A percentile compares a stretch with the other conserved stretches of the same genome.
phyloP scores from a whole-genome alignment of 2,797 vertebrate species.

The Danionella dracula region DNA sequence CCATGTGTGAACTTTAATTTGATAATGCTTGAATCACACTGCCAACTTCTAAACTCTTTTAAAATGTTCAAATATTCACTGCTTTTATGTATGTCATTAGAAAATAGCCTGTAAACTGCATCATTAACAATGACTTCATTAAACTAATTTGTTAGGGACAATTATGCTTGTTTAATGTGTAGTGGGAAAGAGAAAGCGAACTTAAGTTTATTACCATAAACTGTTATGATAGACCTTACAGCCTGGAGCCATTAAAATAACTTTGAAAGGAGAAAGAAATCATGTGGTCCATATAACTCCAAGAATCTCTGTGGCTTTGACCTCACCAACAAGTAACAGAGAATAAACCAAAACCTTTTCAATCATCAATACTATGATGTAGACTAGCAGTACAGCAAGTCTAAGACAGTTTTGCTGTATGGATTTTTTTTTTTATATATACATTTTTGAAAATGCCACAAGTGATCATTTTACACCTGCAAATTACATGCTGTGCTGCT shows the following conservation, averaged over 20 bases:
- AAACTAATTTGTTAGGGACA: not conserved
- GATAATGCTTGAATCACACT: no score
- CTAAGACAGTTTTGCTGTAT: no score
- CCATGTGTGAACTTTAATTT: no score
- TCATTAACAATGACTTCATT: not conserved
- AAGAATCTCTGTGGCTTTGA: constrained; percentile 26
- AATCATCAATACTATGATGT: no score
- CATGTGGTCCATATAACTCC: constrained; percentile 20
- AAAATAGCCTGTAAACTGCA: not conserved
- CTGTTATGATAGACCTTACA: not conserved
- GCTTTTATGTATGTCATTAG: not conserved
- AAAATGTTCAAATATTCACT: not conserved
- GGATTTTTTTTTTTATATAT: no score
- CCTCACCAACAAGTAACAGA: constrained; percentile 11
- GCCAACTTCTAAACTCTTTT: no score
- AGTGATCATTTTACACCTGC: no score
- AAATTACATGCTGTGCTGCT: no score
- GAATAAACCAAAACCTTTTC: no score
- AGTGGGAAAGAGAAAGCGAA: not conserved
- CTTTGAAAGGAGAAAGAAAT: no score
- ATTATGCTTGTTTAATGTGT: not conserved
- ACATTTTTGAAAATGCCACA: no score
- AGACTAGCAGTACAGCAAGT: no score
- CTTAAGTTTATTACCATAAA: constrained; percentile 12
- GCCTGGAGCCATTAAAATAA: constrained; percentile 31